Evolutionary conservation across 2,797 vertebrate genomes (phyloP).

Genomic region (Atherinosoma microstoma): DNA sequence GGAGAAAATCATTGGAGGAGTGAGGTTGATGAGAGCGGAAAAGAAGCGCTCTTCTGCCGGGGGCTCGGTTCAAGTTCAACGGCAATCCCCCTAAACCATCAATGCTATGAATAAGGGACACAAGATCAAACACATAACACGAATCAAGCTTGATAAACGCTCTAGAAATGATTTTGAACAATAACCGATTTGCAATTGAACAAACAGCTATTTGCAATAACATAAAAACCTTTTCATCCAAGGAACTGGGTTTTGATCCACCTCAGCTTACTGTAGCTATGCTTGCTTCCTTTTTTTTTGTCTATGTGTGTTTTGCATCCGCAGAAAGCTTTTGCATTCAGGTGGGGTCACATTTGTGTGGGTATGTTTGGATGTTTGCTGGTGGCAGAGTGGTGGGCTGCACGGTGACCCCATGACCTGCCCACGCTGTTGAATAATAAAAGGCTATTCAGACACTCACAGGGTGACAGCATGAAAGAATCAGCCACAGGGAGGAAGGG

Average conservation of each 20-base stretch:
- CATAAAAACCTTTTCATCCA: background rate
- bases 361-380: constrained; percentile 70
- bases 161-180: background rate
- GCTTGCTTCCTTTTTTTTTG: constrained; percentile 29
- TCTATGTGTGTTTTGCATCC: constrained; percentile 19
- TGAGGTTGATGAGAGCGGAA: background rate
- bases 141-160: background rate
- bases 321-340: constrained; percentile 39
- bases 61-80: background rate
- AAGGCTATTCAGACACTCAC: constrained; percentile 77
- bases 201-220: background rate
- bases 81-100: background rate
- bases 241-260: background rate
- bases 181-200: background rate
- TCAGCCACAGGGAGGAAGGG: constrained; percentile 43
- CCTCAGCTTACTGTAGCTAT: constrained; percentile 28
- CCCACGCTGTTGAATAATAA: constrained; percentile 83
- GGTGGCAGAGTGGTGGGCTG: constrained; percentile 72
- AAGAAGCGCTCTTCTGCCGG: background rate
- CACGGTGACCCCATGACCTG: constrained; percentile 64
- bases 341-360: constrained; percentile 41
- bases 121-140: background rate
- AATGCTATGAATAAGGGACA: background rate
- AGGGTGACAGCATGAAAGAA: constrained; percentile 79
- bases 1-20: background rate